Conservation (phyloP, 2,888 invertebrate genomes). For the Listrodromus nycthemerus region DNA sequence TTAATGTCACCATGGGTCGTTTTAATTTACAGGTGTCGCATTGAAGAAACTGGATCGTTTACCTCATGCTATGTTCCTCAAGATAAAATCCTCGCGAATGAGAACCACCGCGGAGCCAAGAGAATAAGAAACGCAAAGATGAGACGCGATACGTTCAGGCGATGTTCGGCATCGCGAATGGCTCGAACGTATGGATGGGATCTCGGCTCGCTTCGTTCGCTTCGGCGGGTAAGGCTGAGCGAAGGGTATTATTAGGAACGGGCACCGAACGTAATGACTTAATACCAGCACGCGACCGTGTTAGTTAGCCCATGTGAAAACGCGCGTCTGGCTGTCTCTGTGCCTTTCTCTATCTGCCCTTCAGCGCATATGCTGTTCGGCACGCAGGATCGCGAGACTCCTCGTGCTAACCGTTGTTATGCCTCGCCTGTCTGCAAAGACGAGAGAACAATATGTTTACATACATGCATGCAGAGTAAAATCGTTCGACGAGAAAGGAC, state of each 20-base stretch:
- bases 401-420: constrained; percentile 68
- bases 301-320: constrained; percentile 75
- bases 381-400: constrained; percentile 52
- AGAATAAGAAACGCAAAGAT: constrained; percentile 51
- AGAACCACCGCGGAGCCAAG: constrained; percentile 52
- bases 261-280: constrained; percentile 80
- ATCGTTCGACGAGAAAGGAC: neutral
- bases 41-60: no score
- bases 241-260: constrained; percentile 80
- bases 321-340: constrained; percentile 70
- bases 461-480: neutral
- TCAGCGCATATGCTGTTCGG: constrained; percentile 5
- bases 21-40: no score
- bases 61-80: no score
- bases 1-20: no score
- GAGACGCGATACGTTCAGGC: constrained; percentile 73
- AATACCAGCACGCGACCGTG: constrained; percentile 78
- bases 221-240: constrained; percentile 67
- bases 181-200: constrained; percentile 74
- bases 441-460: constrained; percentile 28
- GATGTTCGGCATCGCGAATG: constrained; percentile 64
- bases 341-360: constrained; percentile 32
- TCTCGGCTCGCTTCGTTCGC: constrained; percentile 72
- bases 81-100: constrained; percentile 34
- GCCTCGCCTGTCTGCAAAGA: constrained; percentile 51